Evolutionary conservation across 2,113 vertebrate genomes (phyloP).

Genomic region (Calyptomena viridis): DNA sequence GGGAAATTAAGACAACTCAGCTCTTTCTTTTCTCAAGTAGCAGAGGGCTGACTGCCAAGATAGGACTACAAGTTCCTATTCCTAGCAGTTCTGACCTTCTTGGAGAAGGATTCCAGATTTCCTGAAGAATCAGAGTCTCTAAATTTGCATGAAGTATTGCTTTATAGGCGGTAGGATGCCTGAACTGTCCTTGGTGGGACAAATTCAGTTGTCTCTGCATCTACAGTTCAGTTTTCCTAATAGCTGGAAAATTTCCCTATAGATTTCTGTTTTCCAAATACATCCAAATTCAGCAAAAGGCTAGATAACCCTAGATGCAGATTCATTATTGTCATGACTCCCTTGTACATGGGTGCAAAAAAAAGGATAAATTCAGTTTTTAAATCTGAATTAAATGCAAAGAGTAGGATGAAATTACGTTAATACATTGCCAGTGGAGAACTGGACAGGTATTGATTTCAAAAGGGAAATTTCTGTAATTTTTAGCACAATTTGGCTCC

Average conservation of each 20-base stretch:
- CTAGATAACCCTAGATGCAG: background rate
- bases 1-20: background rate
- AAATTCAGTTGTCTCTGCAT: background rate
- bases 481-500: background rate
- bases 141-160: background rate
- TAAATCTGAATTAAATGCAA: background rate
- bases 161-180: background rate
- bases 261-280: background rate
- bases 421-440: background rate
- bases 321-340: background rate
- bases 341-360: background rate
- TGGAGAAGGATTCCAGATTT: background rate
- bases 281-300: background rate
- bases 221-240: background rate
- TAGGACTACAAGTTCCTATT: background rate
- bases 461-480: background rate
- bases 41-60: background rate
- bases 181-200: background rate
- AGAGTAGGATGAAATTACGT: background rate
- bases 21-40: background rate
- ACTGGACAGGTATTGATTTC: background rate
- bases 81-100: background rate
- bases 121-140: background rate
- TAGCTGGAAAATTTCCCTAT: background rate
- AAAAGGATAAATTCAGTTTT: background rate